Evolutionary conservation across 92 coral and sea anemone species (phyloP), one percentile per base, ranked within the genome.

Genomic region (Hydrozoanthus gracilis): DNA sequence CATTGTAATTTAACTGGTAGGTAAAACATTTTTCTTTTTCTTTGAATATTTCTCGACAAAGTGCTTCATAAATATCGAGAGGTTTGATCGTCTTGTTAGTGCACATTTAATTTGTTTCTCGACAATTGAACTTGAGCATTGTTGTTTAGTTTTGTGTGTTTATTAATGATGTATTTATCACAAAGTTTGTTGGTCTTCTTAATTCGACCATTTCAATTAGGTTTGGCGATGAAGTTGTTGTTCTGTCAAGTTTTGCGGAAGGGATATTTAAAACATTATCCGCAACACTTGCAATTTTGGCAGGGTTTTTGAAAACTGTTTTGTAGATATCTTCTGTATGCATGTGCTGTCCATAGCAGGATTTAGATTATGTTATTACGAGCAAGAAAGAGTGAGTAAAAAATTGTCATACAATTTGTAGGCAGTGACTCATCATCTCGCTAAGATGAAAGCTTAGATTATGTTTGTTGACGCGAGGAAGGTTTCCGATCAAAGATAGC

Each of bases 121-220:
- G 68, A 82, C 88, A 75, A 84, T 90, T 90, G 88, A 74, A 87
- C 74, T 75, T 83, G 82, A 18, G 87, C 77, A 86, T 82, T 86
- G 92, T 90, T 82, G 35, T 86, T 8, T 52, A 78, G 78, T 68
- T 47, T 77, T 87, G 73, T 49, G 86, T 51, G 50, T 60, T 49
- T 76, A 82, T 82, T 76, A 68, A 54, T 87, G 61, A 67, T 50
- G 71, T 51, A 62, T 71, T 45, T 64, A 17, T 70, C 54, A 51
- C 20, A 52, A 73, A 70, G 47, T 68, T 83, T 83, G 87, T 46
- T 49, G 77, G 48, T 80, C 45, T 27, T 46, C 44, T 46, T 80
- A 80, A 64, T 64, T 80, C 74, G 56, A 47, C 56, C 55, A n/a
- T 73, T 83, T 86, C 88, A 84, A 85, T 84, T 84, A 85, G 74